Base-by-base conservation (phyloP, 92 coral and sea anemone genomes). In the Porites divaricata region DNA sequence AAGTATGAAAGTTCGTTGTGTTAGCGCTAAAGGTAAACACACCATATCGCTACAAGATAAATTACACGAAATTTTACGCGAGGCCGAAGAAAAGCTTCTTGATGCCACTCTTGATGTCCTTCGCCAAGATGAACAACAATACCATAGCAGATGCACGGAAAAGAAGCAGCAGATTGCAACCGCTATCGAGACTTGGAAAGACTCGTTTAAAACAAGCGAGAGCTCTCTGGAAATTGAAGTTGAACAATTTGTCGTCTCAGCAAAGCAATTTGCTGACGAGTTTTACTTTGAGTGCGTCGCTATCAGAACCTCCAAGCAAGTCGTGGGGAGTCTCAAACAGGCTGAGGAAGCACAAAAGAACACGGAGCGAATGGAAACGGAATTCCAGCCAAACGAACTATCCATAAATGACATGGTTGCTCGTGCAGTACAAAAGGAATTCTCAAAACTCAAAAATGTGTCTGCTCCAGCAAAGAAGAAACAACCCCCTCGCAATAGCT, bases 361-460 rank as follows among this genome's bases (percentile, higher is more conserved):
- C 4, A 9, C 54, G 54, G 9, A 22, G 67, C 6, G 67, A 63
- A 63, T 63, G 67, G 67, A 63, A 11, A 63, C 67, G 4, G 67
- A 63, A 63, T 63, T 63, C 12, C 67, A 63, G 16, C 21, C 24
- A 16, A 63, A 63, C 67, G 67, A 63, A 22, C 4, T 6, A 3
- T 63, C 67, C n/a, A 63, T 63, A 6, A 63, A 63, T 6, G 67
- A 63, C 12, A 63, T 63, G 67, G 67, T 63, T n/a, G 67, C 67
- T 63, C n/a, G 6, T 3, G 16, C 6, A 16, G 6, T 2, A 54
- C 35, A 45, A 9, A 70, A 28, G 56, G 45, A 70, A 22, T 70
- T 9, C 45, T 21, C 2, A 70, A 69, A 24, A 54, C 17, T 45
- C 2, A 17, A 14, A 4, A 54, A 12, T 1, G 10, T 9, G 0